phyloP scores from a whole-genome alignment of 2,888 invertebrate genomes.

The Parnassius orleans region DNA sequence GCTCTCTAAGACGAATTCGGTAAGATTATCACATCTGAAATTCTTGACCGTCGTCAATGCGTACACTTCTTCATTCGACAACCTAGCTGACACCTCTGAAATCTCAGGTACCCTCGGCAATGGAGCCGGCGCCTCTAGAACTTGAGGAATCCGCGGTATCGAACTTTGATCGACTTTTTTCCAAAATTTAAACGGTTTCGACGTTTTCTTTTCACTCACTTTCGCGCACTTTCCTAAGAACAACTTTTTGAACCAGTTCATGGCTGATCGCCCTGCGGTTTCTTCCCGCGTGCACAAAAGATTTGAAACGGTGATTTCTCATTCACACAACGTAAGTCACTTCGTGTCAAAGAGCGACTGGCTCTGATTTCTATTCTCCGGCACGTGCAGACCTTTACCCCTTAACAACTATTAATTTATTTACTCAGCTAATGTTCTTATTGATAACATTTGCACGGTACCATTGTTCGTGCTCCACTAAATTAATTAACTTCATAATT shows the following conservation, averaged over 20 bases:
- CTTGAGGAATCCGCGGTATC: conserved; percentile 5
- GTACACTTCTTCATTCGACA: conserved; percentile 48
- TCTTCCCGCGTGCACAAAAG: conserved; percentile 82
- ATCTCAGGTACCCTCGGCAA: conserved; percentile 31
- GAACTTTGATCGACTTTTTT: conserved; percentile 10
- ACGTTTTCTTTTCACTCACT: conserved; percentile 43
- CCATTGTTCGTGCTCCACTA: conserved; percentile 58
- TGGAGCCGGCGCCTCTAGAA: conserved; percentile 25
- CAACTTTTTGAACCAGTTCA: conserved; percentile 85
- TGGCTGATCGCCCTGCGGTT: conserved; percentile 82
- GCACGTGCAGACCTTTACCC: conserved; percentile 76
- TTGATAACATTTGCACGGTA: conserved; percentile 62
- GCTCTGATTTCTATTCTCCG: conserved; percentile 33
- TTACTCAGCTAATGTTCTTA: conserved; percentile 60
- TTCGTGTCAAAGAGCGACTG: conserved; percentile 49
- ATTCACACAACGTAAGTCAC: conserved; percentile 61
- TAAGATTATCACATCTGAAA: conserved; percentile 56
- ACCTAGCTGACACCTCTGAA: conserved; percentile 34
- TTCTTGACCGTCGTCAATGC: conserved; percentile 67
- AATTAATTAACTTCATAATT: conserved; percentile 63
- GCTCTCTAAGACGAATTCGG: conserved; percentile 62
- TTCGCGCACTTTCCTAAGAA: conserved; percentile 79
- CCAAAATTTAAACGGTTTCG: conserved; percentile 34
- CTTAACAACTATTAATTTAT: conserved; percentile 68
- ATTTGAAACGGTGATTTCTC: conserved; percentile 82